phyloP scores from a whole-genome alignment of 1,140 invertebrate genomes.

The Apis laboriosa region DNA sequence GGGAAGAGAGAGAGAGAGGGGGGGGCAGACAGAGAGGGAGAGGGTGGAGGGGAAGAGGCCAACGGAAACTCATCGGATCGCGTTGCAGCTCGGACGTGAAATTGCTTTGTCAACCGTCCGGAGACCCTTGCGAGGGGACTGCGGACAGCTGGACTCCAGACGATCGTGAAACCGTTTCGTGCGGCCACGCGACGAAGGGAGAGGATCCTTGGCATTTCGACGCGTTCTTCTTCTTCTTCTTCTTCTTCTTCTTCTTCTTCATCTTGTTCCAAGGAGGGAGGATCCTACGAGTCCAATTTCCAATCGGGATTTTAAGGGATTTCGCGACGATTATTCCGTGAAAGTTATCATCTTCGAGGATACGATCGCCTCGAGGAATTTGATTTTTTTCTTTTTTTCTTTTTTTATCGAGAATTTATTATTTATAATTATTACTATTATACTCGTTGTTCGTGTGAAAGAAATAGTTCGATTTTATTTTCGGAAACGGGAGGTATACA shows the following conservation, averaged over 20 bases:
- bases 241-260: not conserved
- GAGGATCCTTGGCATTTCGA: not conserved
- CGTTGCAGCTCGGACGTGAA: slow-evolving; percentile 53
- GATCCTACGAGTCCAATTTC: no score
- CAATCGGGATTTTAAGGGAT: no score
- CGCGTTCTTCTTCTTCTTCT: not conserved
- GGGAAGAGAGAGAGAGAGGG: not conserved
- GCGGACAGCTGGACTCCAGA: slow-evolving; percentile 34
- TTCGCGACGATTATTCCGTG: no score
- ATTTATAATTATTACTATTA: no score
- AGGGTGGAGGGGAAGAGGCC: not conserved
- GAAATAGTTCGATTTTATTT: no score
- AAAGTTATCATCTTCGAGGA: no score
- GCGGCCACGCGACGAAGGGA: slow-evolving; percentile 29
- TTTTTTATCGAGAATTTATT: no score
- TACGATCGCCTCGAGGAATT: no score
- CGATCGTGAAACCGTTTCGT: slow-evolving; percentile 59
- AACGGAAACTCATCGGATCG: slow-evolving; percentile 41
- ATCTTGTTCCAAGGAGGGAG: fast-evolving
- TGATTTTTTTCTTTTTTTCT: no score
- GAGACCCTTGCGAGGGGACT: slow-evolving; percentile 27
- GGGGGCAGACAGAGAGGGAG: not conserved
- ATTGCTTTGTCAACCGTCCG: slow-evolving; percentile 62
- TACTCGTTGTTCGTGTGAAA: no score
- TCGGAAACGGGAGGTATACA: no score